Evolutionary conservation across 1,140 invertebrate genomes (phyloP), one percentile per base, ranked within the genome.

Genomic region (Argopecten irradians): DNA sequence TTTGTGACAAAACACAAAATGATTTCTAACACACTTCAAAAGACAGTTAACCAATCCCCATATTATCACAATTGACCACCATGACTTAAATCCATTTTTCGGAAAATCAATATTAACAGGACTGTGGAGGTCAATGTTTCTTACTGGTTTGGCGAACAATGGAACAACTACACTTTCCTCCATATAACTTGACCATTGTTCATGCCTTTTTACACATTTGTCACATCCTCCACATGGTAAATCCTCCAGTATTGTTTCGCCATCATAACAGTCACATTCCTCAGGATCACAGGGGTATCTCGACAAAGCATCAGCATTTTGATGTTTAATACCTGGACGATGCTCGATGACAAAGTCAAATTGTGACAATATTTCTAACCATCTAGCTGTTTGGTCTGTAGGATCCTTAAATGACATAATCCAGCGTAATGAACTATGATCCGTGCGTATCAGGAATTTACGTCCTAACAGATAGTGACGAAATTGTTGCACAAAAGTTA

Each of bases 371-470:
- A 83, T 82, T 34, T 94, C 83, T 14, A 91, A 85, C 93, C 91
- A 94, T 32, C 94, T 85, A 22, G 91, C 91, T 35, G 92, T 55
- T 82, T 92, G 90, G 0, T 90, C 90, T 19, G 86, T 89, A 11
- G 93, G 90, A 55, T 85, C 83, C 33, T 90, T 92, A 19, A 91
- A 84, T 82, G 82, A 87, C 35, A 82, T 35, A n/a, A 93, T 43
- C 91, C 91, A 93, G 55, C 86, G 91, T 28, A 93, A 85, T n/a
- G 93, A 87, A 41, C 87, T 46, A 89, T 93, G 90, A 88, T 93
- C 92, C 1, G 89, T 93, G 22, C 87, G 32, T 1, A 94, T 34
- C 9, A 87, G 28, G n/a, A 94, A 86, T 55, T 85, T 34, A 86
- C 86, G 46, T 22, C 93, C 91, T 82, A 88, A 90, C 13, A 93